phyloP scores from a whole-genome alignment of 2,888 invertebrate genomes.

The Pardosa pseudoannulata region DNA sequence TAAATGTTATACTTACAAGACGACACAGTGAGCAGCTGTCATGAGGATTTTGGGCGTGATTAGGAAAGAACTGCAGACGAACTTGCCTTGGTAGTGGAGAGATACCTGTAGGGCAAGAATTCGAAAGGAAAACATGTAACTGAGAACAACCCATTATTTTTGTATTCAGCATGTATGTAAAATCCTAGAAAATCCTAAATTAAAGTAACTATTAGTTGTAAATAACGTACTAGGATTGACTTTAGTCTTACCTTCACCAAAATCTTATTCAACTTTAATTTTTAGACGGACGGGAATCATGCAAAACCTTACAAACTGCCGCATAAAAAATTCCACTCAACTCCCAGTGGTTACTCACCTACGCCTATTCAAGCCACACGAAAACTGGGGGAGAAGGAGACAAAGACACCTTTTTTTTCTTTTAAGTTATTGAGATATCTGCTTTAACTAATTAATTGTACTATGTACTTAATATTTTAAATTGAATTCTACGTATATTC shows the following conservation, averaged over 20 bases:
- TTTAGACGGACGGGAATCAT: slow-evolving; percentile 61
- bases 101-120: no score
- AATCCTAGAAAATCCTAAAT: no score
- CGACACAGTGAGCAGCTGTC: slow-evolving; percentile 71
- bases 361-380: slow-evolving; percentile 55
- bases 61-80: slow-evolving; percentile 62
- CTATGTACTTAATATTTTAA: no score
- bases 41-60: slow-evolving; percentile 54
- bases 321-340: slow-evolving; percentile 42
- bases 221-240: no score
- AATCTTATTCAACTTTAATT: no score
- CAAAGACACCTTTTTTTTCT: slow-evolving; percentile 65
- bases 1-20: slow-evolving; percentile 72
- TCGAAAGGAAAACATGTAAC: no score
- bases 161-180: no score
- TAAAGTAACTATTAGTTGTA: no score
- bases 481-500: no score
- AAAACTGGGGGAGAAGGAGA: slow-evolving; percentile 43
- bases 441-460: no score
- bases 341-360: slow-evolving; percentile 38
- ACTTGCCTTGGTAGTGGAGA: slow-evolving; percentile 63
- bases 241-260: no score
- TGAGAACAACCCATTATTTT: no score
- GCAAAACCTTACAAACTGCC: slow-evolving; percentile 52
- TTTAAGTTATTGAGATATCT: slow-evolving; percentile 58